Evolutionary conservation across 2,888 invertebrate genomes (phyloP).

Genomic region (Odontocolon sp.): DNA sequence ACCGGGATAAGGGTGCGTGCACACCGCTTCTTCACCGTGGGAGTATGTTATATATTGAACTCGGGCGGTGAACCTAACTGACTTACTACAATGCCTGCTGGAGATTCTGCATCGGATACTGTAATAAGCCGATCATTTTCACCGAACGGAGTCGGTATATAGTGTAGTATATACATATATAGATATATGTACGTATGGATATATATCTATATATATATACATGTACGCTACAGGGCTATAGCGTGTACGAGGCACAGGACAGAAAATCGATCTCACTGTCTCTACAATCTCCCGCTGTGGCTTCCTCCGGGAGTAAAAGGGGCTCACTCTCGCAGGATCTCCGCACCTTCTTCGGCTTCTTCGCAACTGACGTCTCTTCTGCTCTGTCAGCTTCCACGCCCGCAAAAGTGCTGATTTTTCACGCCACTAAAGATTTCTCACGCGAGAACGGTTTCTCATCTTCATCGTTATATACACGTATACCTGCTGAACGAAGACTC

Average conservation of each 20-base stretch:
- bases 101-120: too few species aligned
- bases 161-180: neutral
- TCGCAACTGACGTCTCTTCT: slow-evolving; percentile 29
- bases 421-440: slow-evolving; percentile 61
- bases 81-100: too few species aligned
- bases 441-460: slow-evolving; percentile 46
- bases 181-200: neutral
- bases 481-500: slow-evolving; percentile 28
- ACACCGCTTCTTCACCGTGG: slow-evolving; percentile 62
- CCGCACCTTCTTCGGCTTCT: slow-evolving; percentile 20
- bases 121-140: too few species aligned
- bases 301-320: slow-evolving; percentile 42
- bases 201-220: neutral
- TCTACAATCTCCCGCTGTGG: slow-evolving; percentile 60
- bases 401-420: slow-evolving; percentile 59
- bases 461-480: slow-evolving; percentile 33
- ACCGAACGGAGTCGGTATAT: too few species aligned
- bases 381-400: slow-evolving; percentile 55
- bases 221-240: slow-evolving; percentile 4
- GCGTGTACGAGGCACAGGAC: slow-evolving; percentile 10
- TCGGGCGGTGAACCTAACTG: too few species aligned
- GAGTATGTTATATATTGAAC: neutral
- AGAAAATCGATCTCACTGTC: slow-evolving; percentile 40
- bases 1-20: slow-evolving; percentile 74
- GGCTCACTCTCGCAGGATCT: slow-evolving; percentile 28